phyloP scores from a whole-genome alignment of 2,113 vertebrate species.

The Nibea coibor region DNA sequence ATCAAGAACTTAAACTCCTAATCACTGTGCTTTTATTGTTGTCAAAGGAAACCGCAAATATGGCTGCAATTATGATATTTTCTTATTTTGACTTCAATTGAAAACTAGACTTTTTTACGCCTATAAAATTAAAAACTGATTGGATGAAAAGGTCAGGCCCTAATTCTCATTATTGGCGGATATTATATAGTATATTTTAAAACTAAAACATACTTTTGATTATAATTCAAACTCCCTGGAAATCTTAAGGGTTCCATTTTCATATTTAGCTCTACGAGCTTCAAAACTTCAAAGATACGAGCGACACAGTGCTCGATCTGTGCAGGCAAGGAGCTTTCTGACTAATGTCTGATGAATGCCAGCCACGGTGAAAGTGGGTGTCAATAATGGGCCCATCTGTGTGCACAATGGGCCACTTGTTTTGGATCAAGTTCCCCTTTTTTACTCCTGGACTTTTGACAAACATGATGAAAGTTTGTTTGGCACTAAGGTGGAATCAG shows the following conservation, averaged over 20 bases:
- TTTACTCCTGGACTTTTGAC: constrained; percentile 54
- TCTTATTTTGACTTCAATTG: not conserved
- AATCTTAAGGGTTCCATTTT: not conserved
- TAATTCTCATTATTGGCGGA: not conserved
- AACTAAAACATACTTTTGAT: not conserved
- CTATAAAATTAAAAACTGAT: not conserved
- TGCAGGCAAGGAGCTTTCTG: constrained; percentile 55
- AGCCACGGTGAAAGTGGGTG: constrained; percentile 61
- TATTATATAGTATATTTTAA: not conserved
- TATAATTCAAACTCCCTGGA: not conserved
- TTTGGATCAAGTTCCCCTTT: constrained; percentile 51
- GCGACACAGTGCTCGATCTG: constrained; percentile 60
- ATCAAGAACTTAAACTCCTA: not conserved
- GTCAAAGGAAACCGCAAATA: not conserved
- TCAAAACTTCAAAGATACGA: constrained; percentile 48
- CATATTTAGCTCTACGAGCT: constrained; percentile 7
- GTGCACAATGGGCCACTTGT: constrained; percentile 69
- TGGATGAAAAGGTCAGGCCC: not conserved
- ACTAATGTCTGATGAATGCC: constrained; percentile 73
- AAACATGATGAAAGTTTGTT: constrained; percentile 61
- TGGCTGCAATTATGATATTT: not conserved
- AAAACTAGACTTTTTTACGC: not conserved
- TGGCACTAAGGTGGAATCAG: constrained; percentile 47
- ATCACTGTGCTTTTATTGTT: constrained; percentile 3
- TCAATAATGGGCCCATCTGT: constrained; percentile 65